These are phyloP conservation scores for Aradophagus sp. DNA, from an alignment of 1,140 invertebrate species.

Conservation along the genomic window DNA sequence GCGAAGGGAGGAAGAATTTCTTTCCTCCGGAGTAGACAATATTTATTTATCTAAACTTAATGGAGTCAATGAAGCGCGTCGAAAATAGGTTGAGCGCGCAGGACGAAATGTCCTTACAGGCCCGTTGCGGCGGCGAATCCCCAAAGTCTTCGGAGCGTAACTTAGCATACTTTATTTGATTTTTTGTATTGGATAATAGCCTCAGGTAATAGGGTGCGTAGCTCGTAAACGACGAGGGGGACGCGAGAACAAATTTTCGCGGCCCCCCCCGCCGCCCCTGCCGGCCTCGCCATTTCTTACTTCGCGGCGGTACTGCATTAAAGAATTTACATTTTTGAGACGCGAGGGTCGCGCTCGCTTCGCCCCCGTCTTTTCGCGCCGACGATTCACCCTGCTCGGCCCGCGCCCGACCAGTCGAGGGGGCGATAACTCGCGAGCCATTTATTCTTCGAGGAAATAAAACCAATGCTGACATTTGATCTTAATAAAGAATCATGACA, in stretches of 20 bases:
- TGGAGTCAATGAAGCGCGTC: constrained; percentile 29
- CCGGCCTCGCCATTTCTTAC: constrained; percentile 15
- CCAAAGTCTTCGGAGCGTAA: constrained; percentile 68
- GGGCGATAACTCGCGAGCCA: constrained; percentile 74
- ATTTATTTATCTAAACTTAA: constrained; percentile 29
- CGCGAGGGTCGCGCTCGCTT: constrained; percentile 65
- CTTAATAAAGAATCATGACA: constrained; percentile 72
- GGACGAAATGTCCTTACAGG: constrained; percentile 21
- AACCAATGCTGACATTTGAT: constrained; percentile 67
- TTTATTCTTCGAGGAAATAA: constrained; percentile 73
- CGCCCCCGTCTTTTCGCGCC: constrained; percentile 38
- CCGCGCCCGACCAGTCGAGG: constrained; percentile 64
- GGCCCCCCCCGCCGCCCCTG: constrained; percentile 18
- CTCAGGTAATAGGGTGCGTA: constrained; percentile 68
- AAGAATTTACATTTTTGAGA: constrained; percentile 77
- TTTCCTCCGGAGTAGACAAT: too few species aligned
- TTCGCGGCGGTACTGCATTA: constrained; percentile 67
- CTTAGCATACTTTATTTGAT: constrained; percentile 76
- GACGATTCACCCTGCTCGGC: constrained; percentile 21
- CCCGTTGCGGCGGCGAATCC: constrained; percentile 31
- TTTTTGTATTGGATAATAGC: constrained; percentile 76
- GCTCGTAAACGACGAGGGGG: constrained; percentile 36
- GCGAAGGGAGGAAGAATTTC: too few species aligned
- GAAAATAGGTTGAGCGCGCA: constrained; percentile 12
- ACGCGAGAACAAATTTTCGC: constrained; percentile 40